Evolutionary conservation across 2,888 invertebrate genomes (phyloP), one percentile per base, ranked within the genome.

Genomic region (Blastobasis lacticolella): DNA sequence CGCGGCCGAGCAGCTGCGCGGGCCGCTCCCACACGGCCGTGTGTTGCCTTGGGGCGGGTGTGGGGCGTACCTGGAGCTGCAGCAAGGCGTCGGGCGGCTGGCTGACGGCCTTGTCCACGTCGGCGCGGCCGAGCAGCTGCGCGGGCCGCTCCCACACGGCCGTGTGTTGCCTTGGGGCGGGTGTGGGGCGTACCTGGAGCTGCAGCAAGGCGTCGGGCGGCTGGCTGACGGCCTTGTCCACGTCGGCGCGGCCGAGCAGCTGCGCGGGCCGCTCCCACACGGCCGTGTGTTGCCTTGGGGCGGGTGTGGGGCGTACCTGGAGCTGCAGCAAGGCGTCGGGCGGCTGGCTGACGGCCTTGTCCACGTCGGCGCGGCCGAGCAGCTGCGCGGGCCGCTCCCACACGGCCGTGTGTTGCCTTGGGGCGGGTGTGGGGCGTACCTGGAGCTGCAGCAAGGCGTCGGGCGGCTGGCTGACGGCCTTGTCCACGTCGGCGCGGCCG

Each of bases 81-180:
- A 0, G 64, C 53, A 10, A 75, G 56, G 37, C 90, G 87, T 56
- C 93, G 93, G 0, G 97, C 49, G 96, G 94, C 57, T 91, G 93
- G 38, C 93, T 90, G 2, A 98, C 91, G 81, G 98, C 93, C 76
- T 95, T 94, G 72, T 98, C 98, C 0, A 99, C 98, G 83, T 99
- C 99, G n/a, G 94, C 90, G 38, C 98, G 91, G 46, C 94, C 94
- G 40, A 93, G 76, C 6, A 98, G 90, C 64, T 97, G 96, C 64
- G 96, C 94, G 1, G 99, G 99, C 49, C 96, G 90, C 81, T 99
- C 98, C 99, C 99, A 99, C 10, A 99, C 97, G 0, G 98, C 98
- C 44, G 95, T 94, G 53, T 97, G 92, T n/a, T n/a, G n/a, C n/a
- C n/a, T n/a, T n/a, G n/a, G n/a, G n/a, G n/a, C n/a, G n/a, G n/a